Base-by-base conservation (phyloP, 2,888 invertebrate genomes). In the Lacanobia wlatinum region DNA sequence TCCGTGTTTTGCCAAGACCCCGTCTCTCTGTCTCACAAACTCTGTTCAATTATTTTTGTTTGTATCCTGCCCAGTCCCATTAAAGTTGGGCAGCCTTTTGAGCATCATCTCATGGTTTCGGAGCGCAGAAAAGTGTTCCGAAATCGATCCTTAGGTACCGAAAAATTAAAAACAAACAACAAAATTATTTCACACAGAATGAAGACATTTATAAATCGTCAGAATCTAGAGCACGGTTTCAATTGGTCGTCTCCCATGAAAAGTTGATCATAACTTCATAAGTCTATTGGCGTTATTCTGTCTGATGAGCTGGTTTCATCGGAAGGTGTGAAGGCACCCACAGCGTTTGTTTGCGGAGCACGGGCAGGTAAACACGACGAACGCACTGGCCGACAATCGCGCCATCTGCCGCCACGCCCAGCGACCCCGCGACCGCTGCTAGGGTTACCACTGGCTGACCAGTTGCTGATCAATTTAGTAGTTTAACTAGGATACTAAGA, bases 321-420 rank as follows among this genome's bases (percentile, higher is more conserved):
- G 75, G 62, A 55, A 68, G 72, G 60, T 75, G 53, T 74, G 52
- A 73, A 69, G 63, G 52, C 28, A 21, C 53, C 65, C 60, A 46
- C 60, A 63, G 76, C 80, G 80, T 84, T 88, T 90, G 87, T 90
- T 90, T 90, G 88, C 87, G 84, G 75, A 87, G 87, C 83, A 82
- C 76, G 80, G 87, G 70, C 92, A 91, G 92, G 92, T 91, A 92
- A 92, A 91, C 91, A 90, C 88, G 89, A 85, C 87, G 87, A 86
- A 87, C 89, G 88, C 85, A 85, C 84, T 76, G 82, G 74, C 87
- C 85, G 84, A 86, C 89, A 88, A 92, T 92, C 92, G 88, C 87
- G 85, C 88, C 92, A 92, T 92, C 93, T 92, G 90, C 88, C 84
- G 83, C 89, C 92, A 90, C 93, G 93, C 93, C 93, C 91, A 84